Percentiles rank a stretch among this genome's conserved stretches.
These are phyloP conservation scores for Hirtodrosophila alboralis DNA, from an alignment of 2,888 invertebrate genomes.

Conservation along the genomic window DNA sequence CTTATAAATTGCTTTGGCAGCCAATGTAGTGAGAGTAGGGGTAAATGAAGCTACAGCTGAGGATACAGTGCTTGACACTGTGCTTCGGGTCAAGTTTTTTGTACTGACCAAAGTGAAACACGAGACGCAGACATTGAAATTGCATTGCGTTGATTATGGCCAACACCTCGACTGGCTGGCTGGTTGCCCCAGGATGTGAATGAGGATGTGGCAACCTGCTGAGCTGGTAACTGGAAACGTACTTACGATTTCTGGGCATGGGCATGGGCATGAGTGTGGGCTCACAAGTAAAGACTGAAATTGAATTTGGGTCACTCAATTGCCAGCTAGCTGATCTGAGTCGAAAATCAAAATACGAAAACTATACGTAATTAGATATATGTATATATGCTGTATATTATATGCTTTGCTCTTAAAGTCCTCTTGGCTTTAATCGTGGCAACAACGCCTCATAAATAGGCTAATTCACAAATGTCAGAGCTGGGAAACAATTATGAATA, in stretches of 20 bases:
- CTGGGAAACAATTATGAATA: conserved; percentile 52
- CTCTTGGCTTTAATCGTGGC: conserved; percentile 11
- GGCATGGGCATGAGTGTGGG: conserved; percentile 17
- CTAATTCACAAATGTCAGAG: conserved; percentile 24
- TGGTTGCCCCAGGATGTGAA: conserved; percentile 17
- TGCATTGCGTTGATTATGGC: conserved; percentile 75
- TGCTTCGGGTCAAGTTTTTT: conserved; percentile 19
- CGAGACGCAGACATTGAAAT: conserved; percentile 76
- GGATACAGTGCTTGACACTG: conserved; percentile 12
- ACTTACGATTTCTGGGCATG: conserved; percentile 61
- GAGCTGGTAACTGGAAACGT: conserved; percentile 77
- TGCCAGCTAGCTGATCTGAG: conserved; percentile 13
- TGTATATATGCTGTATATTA: background rate
- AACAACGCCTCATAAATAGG: conserved; percentile 19
- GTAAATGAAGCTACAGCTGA: conserved; percentile 14
- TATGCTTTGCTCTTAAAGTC: background rate
- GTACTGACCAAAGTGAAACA: conserved; percentile 52
- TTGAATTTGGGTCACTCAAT: conserved; percentile 75
- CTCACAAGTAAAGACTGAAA: conserved; percentile 57
- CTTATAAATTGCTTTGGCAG: conserved; percentile 16
- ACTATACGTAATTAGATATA: conserved; percentile 28
- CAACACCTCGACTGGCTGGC: conserved; percentile 50
- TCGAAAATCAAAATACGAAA: conserved; percentile 46
- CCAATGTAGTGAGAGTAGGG: background rate
- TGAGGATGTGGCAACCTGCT: conserved; percentile 62